phyloP scores from a whole-genome alignment of 2,113 vertebrate genomes.

The Xiphophorus couchianus region DNA sequence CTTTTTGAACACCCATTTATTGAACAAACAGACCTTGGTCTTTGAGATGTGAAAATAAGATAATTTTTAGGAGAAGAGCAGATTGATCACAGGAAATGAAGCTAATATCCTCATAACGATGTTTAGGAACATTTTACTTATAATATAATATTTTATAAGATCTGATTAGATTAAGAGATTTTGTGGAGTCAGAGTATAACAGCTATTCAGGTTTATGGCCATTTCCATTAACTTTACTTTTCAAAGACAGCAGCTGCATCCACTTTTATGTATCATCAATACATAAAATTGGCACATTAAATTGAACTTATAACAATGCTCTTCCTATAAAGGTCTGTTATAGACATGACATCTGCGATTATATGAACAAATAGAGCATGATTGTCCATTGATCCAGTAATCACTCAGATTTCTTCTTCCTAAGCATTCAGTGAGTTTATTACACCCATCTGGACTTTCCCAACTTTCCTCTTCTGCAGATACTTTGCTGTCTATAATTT shows the following conservation, averaged over 20 bases:
- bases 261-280: neutral
- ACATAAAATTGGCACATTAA: neutral
- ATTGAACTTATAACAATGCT: neutral
- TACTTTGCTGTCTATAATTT: neutral
- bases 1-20: too few species aligned
- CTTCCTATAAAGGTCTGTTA: neutral
- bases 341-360: neutral
- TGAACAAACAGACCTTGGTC: too few species aligned
- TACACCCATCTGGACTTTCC: neutral
- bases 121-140: neutral
- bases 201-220: neutral
- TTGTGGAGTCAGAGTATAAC: neutral
- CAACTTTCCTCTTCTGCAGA: neutral
- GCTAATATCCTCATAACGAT: neutral
- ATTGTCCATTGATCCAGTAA: neutral
- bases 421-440: neutral
- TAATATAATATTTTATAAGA: neutral
- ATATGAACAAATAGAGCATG: neutral
- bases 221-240: neutral
- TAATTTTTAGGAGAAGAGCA: too few species aligned
- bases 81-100: neutral
- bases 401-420: too few species aligned
- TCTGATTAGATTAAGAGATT: too few species aligned
- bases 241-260: neutral
- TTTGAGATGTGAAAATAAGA: too few species aligned